A percentile compares a stretch with the other conserved stretches of the same genome.
phyloP scores from a whole-genome alignment of 2,888 invertebrate genomes.

The Protophormia terraenovae region DNA sequence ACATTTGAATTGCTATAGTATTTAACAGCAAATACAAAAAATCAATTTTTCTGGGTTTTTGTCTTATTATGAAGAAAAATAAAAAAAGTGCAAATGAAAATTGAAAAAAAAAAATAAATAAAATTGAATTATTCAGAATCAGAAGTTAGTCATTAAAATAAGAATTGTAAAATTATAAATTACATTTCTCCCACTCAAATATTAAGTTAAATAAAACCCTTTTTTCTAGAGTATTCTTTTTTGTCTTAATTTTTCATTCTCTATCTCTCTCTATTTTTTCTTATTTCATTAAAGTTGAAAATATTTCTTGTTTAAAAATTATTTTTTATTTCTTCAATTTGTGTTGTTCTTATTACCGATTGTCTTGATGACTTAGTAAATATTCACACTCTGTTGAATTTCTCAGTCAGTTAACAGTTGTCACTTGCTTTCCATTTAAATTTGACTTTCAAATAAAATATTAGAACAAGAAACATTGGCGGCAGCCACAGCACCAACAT shows the following conservation, averaged over 20 bases:
- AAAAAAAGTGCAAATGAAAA: too few relatives aligned
- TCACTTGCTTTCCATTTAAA: constrained; percentile 41
- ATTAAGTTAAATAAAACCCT: not conserved
- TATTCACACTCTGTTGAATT: constrained; percentile 40
- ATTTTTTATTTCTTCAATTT: not conserved
- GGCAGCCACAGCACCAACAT: not conserved
- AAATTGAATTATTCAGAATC: not conserved
- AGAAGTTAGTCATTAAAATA: not conserved
- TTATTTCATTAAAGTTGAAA: not conserved
- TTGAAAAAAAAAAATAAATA: not conserved
- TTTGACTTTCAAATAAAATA: constrained; percentile 27
- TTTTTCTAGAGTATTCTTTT: not conserved
- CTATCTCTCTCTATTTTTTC: not conserved
- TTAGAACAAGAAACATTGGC: not conserved
- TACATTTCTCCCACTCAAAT: not conserved
- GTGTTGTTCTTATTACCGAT: not conserved
- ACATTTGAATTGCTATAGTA: too few relatives aligned
- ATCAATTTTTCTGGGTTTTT: not conserved
- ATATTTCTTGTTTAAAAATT: not conserved
- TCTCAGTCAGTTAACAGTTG: constrained; percentile 52
- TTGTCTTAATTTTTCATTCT: not conserved
- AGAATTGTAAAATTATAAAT: not conserved
- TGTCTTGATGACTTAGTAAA: constrained; percentile 32
- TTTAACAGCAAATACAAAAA: not conserved
- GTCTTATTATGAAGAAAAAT: not conserved